Evolutionary conservation across 2,797 vertebrate species (phyloP).

Genomic region (Poecilia picta): DNA sequence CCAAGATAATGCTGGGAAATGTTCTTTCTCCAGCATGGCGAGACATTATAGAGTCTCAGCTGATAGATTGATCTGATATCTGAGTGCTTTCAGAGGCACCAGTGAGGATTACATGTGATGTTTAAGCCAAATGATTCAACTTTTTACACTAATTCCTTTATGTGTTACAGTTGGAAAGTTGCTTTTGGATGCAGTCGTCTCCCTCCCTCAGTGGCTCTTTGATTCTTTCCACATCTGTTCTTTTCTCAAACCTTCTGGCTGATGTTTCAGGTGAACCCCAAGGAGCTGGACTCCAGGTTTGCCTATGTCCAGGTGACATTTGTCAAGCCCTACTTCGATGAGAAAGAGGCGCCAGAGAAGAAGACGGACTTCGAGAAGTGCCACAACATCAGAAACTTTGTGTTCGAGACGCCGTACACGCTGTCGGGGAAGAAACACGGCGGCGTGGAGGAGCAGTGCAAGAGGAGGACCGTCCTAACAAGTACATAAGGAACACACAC

Average conservation of each 20-base stretch:
- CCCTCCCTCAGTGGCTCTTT: background rate
- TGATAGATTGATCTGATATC: background rate
- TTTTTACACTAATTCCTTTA: background rate
- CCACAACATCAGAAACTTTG: constrained; percentile 93
- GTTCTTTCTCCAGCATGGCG: background rate
- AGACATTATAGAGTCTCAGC: background rate
- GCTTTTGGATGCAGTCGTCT: background rate
- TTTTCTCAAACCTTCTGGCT: background rate
- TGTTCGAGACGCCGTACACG: constrained; percentile 97
- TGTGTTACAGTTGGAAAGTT: background rate
- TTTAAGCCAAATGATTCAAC: background rate
- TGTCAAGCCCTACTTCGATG: constrained; percentile 94
- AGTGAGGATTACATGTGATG: background rate
- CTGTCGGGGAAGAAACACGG: constrained; percentile 95
- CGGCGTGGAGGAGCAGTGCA: constrained; percentile 95
- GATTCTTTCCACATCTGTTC: background rate
- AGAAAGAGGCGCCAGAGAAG: constrained; percentile 91
- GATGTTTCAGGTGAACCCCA: constrained; percentile 84
- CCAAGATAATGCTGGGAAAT: constrained; percentile 4
- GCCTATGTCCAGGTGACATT: constrained; percentile 97
- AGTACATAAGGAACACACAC: constrained; percentile 74
- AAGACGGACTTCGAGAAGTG: constrained; percentile 94
- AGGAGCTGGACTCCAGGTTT: constrained; percentile 92
- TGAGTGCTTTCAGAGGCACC: constrained; percentile 1
- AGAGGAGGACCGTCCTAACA: constrained; percentile 89